Percentiles rank a stretch among this genome's conserved stretches.
Evolutionary conservation across 2,113 vertebrate species (phyloP).

Genomic region (Myrmecobius fasciatus): DNA sequence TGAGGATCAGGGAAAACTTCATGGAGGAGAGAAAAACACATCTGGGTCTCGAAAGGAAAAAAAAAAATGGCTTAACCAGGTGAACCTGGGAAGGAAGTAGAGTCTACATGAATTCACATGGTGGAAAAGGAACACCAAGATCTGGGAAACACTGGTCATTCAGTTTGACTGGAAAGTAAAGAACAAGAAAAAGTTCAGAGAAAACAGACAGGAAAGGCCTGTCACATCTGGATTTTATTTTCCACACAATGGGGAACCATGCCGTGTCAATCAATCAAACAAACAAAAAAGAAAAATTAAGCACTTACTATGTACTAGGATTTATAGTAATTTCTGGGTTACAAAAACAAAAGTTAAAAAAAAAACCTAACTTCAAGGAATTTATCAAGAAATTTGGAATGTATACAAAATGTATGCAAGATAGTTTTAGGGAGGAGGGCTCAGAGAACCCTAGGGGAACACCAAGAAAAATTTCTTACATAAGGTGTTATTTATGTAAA

Average conservation of each 20-base stretch:
- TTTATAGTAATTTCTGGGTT: background rate
- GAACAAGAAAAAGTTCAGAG: background rate
- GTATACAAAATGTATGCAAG: background rate
- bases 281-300: background rate
- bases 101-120: background rate
- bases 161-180: background rate
- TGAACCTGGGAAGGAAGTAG: background rate
- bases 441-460: background rate
- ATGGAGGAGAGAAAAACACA: background rate
- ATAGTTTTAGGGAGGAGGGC: background rate
- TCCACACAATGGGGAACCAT: background rate
- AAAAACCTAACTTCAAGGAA: background rate
- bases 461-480: background rate
- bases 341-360: background rate
- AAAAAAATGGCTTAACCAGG: background rate
- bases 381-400: background rate
- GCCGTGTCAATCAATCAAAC: background rate
- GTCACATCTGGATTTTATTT: background rate
- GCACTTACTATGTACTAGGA: background rate
- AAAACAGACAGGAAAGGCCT: background rate
- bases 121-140: background rate
- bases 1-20: background rate
- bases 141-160: background rate
- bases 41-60: background rate
- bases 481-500: background rate